Evolutionary conservation across 2,797 vertebrate species (phyloP), one percentile per base, ranked within the genome.

Genomic region (Ciconia nigra): DNA sequence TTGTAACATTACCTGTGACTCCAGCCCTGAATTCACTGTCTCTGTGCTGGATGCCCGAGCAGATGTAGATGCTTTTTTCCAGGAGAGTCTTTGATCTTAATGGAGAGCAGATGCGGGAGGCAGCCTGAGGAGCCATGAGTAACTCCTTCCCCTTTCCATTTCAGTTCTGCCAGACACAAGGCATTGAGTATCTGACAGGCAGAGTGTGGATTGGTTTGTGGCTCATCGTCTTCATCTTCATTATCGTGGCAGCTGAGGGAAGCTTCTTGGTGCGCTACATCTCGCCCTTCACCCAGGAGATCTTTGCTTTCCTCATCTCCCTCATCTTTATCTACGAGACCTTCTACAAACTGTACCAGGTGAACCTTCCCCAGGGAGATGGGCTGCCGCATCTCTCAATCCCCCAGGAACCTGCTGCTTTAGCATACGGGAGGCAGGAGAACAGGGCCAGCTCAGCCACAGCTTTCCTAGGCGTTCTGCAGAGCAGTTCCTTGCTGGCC

Each of bases 241-340:
- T 99, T 94, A 99, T 99, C 0, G 99, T 99, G 97, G 99, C 99
- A 12, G 99, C 99, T 2, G 99, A 99, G 89, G 99, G 99, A 73
- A 99, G 99, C 97, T 99, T 99, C 97, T 98, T 99, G 15, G 99
- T 99, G 49, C 99, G 99, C 95, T 99, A 99, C 96, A 99, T 99
- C 97, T 99, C 99, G 1, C 99, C 99, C 7, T 99, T 99, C 96
- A 99, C 99, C 61, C 99, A 99, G 98, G 99, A 99, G 98, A 99
- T 99, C 91, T 99, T 99, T 24, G 99, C 99, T 87, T 99, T 99
- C 93, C 99, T 99, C 87, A 99, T 99, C 96, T 99, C 99, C 31
- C 98, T 99, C 88, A 99, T 99, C 98, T 99, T 99, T 98, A 99
- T 99, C 98, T 99, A 99, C 1, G 99, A 99, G 98, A 99, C 99